Percentiles rank a stretch among this genome's conserved stretches.
phyloP scores from a whole-genome alignment of 1,140 invertebrate species.

The Oppia nitens region DNA sequence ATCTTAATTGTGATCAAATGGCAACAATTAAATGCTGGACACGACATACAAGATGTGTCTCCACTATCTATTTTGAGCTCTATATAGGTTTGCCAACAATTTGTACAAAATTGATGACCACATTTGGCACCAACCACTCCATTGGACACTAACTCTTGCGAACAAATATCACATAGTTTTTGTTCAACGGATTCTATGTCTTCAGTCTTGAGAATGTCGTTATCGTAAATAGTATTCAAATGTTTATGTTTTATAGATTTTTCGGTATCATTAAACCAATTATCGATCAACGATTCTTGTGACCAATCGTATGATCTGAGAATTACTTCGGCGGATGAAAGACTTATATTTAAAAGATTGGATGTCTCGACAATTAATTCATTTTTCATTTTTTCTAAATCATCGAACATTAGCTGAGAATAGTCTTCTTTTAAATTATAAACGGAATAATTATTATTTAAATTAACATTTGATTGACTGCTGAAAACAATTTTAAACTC shows the following conservation, averaged over 20 bases:
- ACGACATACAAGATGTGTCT: conserved; percentile 45
- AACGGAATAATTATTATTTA: neutral
- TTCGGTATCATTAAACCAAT: conserved; percentile 35
- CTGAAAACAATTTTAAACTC: conserved; percentile 53
- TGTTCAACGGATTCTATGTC: neutral
- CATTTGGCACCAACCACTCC: conserved; percentile 36
- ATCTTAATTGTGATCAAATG: conserved; percentile 46
- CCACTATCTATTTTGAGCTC: conserved; percentile 43
- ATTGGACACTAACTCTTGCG: conserved; percentile 23
- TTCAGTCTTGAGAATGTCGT: neutral
- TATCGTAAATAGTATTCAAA: neutral
- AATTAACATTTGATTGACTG: conserved; percentile 25
- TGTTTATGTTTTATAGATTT: neutral
- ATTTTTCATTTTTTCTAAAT: conserved; percentile 56
- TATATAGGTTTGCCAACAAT: conserved; percentile 42
- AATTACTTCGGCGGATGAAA: conserved; percentile 53
- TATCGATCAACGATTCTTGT: conserved; percentile 44
- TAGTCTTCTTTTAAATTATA: conserved; percentile 33
- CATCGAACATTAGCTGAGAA: conserved; percentile 44
- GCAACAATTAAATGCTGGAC: conserved; percentile 46
- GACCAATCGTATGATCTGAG: conserved; percentile 56
- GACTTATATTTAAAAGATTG: conserved; percentile 51
- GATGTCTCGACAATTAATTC: conserved; percentile 52
- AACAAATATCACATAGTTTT: conserved; percentile 42
- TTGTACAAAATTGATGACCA: conserved; percentile 43